Conservation (phyloP, 2,888 invertebrate species). For the Parasteatoda lunata region DNA sequence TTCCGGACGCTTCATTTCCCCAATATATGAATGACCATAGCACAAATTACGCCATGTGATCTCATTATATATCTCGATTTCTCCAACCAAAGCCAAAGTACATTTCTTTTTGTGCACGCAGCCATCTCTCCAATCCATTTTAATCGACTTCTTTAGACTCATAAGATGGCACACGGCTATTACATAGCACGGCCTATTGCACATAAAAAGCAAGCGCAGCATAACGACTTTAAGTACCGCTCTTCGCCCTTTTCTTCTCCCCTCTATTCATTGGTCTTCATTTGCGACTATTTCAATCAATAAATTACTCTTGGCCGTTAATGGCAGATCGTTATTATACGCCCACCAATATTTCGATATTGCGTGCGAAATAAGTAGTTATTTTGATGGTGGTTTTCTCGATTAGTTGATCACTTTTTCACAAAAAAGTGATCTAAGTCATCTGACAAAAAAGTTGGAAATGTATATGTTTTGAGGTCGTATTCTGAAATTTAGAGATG, state of each 20-base stretch:
- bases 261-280: constrained; percentile 37
- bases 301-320: constrained; percentile 62
- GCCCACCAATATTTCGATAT: constrained; percentile 44
- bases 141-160: constrained; percentile 35
- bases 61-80: not conserved
- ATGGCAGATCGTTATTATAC: constrained; percentile 54
- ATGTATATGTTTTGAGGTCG: too few species aligned
- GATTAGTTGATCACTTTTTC: constrained; percentile 9
- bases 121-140: constrained; percentile 18
- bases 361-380: constrained; percentile 42
- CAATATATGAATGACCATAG: too few species aligned
- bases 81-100: not conserved
- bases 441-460: not conserved
- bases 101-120: not conserved
- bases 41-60: not conserved
- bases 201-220: constrained; percentile 17
- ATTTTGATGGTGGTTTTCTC: constrained; percentile 10
- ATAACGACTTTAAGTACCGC: constrained; percentile 26
- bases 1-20: too few species aligned
- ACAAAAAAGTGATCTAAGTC: not conserved
- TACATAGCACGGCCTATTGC: constrained; percentile 1
- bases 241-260: constrained; percentile 8
- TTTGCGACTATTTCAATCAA: constrained; percentile 52
- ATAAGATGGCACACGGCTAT: constrained; percentile 22
- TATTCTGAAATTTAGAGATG: too few species aligned